These are phyloP conservation scores for Aphis craccivora DNA, from an alignment of 1,140 invertebrate species.

Conservation along the genomic window DNA sequence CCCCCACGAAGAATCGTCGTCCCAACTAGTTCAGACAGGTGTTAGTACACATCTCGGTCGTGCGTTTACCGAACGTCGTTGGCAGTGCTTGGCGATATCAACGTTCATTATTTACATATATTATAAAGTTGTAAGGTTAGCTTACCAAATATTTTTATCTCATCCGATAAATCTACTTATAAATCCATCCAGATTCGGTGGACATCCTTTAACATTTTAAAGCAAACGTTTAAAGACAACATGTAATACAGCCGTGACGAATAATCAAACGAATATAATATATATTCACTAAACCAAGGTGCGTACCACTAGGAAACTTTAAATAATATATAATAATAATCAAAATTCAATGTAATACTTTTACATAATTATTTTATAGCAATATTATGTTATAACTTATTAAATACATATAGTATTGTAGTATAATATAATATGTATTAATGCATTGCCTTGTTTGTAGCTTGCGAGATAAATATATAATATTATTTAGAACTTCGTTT, in stretches of 20 bases:
- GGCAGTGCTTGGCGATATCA: not conserved
- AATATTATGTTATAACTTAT: not conserved
- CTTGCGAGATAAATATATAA: not conserved
- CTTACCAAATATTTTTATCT: not conserved
- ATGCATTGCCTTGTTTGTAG: not conserved
- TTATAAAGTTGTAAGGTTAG: not conserved
- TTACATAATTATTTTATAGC: not conserved
- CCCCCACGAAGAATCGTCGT: not conserved
- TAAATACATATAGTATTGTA: not conserved
- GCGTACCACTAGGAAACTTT: not conserved
- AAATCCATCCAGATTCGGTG: not conserved
- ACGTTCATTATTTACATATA: not conserved
- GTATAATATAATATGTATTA: no score
- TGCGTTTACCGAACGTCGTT: not conserved
- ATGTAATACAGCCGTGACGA: not conserved
- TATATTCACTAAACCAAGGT: slow-evolving; percentile 12
- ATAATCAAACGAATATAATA: not conserved
- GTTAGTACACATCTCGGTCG: slow-evolving; percentile 10
- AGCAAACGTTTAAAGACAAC: not conserved
- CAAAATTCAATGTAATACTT: not conserved
- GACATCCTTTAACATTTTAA: not conserved
- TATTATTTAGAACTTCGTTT: not conserved
- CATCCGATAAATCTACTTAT: not conserved
- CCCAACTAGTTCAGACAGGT: slow-evolving; percentile 11
- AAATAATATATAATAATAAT: no score